Base-by-base conservation (phyloP, 92 coral and sea anemone species). In the Nematostella vectensis region DNA sequence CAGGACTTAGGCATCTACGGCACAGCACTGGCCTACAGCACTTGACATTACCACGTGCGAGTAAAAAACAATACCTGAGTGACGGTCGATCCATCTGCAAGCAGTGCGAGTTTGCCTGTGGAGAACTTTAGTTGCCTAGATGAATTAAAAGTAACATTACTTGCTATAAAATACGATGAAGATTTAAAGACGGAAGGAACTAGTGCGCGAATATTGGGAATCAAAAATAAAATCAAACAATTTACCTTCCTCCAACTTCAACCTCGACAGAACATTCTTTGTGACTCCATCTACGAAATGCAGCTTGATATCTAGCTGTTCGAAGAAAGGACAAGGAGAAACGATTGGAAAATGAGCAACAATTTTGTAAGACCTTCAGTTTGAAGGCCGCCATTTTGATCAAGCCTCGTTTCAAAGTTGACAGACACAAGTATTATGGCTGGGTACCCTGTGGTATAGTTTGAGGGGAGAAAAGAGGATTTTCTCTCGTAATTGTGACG, bases 1-100 rank as follows among this genome's bases (percentile, higher is more conserved):
- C n/a, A n/a, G n/a, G n/a, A n/a, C n/a, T n/a, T n/a, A n/a, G n/a
- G n/a, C n/a, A n/a, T n/a, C n/a, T n/a, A n/a, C n/a, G n/a, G n/a
- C n/a, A n/a, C n/a, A n/a, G n/a, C n/a, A n/a, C n/a, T n/a, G n/a
- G n/a, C n/a, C n/a, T n/a, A n/a, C n/a, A n/a, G n/a, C n/a, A n/a
- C n/a, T n/a, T n/a, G n/a, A n/a, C n/a, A n/a, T n/a, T n/a, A n/a
- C n/a, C n/a, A n/a, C n/a, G n/a, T n/a, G n/a, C n/a, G n/a, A n/a
- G n/a, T n/a, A n/a, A n/a, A n/a, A n/a, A n/a, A n/a, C n/a, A n/a
- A n/a, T 59, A 85, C 95, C 81, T 85, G 74, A 2, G 75, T 78
- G 40, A 81, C 79, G 9, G 83, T 74, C 20, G 95, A 67, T 17
- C 95, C 95, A 59, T 80, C 88, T 18, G 95, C 95, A 25, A 85